Evolutionary conservation across 2,888 invertebrate species (phyloP).

Genomic region (Epicampocera succincta): DNA sequence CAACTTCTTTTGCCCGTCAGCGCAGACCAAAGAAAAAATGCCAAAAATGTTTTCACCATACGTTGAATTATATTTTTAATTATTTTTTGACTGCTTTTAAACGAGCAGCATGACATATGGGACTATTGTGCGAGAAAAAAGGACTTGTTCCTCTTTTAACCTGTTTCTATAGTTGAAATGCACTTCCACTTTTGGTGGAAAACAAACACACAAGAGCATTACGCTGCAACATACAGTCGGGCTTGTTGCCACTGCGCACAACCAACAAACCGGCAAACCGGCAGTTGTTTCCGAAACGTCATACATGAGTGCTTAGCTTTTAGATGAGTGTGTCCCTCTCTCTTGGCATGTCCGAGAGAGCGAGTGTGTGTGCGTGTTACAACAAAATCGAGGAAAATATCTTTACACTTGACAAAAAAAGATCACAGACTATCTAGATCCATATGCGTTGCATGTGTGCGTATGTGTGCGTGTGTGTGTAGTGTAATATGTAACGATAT

Average conservation of each 20-base stretch:
- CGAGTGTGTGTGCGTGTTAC: constrained; percentile 16
- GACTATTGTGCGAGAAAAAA: constrained; percentile 43
- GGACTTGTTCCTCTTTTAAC: constrained; percentile 58
- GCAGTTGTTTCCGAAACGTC: constrained; percentile 48
- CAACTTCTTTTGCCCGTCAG: constrained; percentile 3
- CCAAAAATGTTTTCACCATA: constrained; percentile 65
- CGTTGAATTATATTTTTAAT: constrained; percentile 57
- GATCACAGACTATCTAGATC: background rate
- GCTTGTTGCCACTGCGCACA: background rate
- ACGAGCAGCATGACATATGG: constrained; percentile 60
- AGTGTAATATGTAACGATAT: too few species aligned
- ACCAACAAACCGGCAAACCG: background rate
- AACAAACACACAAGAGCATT: constrained; percentile 5
- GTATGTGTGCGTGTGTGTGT: too few species aligned
- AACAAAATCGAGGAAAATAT: constrained; percentile 8
- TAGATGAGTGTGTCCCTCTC: constrained; percentile 7
- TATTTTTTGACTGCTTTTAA: constrained; percentile 47
- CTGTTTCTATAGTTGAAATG: constrained; percentile 60
- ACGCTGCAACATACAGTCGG: constrained; percentile 25
- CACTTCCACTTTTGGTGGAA: constrained; percentile 52
- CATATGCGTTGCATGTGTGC: background rate
- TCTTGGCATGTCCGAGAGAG: background rate
- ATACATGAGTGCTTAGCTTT: constrained; percentile 47
- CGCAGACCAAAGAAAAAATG: constrained; percentile 59
- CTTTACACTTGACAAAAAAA: constrained; percentile 41